phyloP scores from a whole-genome alignment of 2,888 invertebrate genomes.

The Nymphalis polychloros region DNA sequence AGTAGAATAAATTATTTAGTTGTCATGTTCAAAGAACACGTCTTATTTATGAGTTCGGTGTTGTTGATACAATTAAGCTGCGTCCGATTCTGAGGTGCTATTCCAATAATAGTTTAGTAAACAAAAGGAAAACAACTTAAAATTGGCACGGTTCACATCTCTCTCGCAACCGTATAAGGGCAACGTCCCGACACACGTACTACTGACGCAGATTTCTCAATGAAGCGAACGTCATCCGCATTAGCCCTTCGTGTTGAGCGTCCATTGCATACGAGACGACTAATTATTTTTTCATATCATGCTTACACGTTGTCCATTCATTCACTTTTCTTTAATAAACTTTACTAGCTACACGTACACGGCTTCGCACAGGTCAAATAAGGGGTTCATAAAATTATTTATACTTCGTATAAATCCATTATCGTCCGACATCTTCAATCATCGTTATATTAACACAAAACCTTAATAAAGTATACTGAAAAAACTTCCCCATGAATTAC shows the following conservation, averaged over 20 bases:
- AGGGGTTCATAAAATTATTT: too few relatives aligned
- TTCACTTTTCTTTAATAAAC: background rate
- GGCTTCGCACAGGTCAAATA: too few relatives aligned
- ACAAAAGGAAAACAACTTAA: constrained; percentile 25
- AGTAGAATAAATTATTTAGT: too few relatives aligned
- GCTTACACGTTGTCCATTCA: background rate
- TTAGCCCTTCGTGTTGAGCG: constrained; percentile 27
- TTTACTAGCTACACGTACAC: too few relatives aligned
- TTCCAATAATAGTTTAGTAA: constrained; percentile 26
- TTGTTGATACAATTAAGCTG: background rate
- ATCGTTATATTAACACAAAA: too few relatives aligned
- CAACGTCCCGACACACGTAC: constrained; percentile 34
- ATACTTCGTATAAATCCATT: too few relatives aligned
- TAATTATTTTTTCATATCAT: background rate
- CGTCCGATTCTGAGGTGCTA: background rate
- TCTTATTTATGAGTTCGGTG: background rate
- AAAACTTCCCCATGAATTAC: too few relatives aligned
- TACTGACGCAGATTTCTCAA: constrained; percentile 40
- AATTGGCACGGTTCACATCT: constrained; percentile 21
- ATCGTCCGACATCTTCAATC: too few relatives aligned
- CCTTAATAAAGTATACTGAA: too few relatives aligned
- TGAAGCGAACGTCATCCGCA: constrained; percentile 42
- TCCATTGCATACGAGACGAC: constrained; percentile 9
- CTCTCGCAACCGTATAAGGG: constrained; percentile 42
- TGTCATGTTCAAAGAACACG: too few relatives aligned